Evolutionary conservation across 2,797 vertebrate species (phyloP).

Genomic region (Alosa sapidissima): DNA sequence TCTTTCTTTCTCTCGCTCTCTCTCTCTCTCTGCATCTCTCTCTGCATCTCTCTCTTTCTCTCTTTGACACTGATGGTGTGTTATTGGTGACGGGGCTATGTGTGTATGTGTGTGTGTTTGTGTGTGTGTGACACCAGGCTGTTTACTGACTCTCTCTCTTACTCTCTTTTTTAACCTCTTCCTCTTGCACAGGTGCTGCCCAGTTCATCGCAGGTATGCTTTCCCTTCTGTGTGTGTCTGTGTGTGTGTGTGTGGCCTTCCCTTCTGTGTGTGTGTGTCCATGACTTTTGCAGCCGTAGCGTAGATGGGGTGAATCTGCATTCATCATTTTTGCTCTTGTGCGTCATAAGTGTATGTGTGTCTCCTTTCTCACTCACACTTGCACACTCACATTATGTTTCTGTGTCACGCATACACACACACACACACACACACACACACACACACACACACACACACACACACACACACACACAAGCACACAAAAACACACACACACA

Average conservation of each 20-base stretch:
- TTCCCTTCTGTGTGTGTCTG: neutral
- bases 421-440: neutral
- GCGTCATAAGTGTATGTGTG: too few relatives aligned
- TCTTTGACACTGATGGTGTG: too few relatives aligned
- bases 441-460: slow-evolving; percentile 8
- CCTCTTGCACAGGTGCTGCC: neutral
- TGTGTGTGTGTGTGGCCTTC: neutral
- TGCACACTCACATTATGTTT: neutral
- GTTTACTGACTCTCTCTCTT: neutral
- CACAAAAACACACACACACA: neutral
- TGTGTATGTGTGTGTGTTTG: too few relatives aligned
- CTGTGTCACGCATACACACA: neutral
- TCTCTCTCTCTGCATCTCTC: neutral
- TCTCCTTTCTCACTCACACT: neutral
- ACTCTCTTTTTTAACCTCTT: neutral
- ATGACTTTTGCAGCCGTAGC: neutral
- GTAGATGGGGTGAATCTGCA: neutral
- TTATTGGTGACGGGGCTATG: too few relatives aligned
- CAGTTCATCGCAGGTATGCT: neutral
- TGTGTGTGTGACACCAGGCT: too few relatives aligned
- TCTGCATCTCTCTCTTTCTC: too few relatives aligned
- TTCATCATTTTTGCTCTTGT: neutral
- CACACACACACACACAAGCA: neutral
- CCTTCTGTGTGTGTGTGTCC: neutral
- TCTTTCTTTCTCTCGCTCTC: too few relatives aligned